These are phyloP conservation scores for Empis livida DNA, from an alignment of 2,888 invertebrate species.

Conservation along the genomic window DNA sequence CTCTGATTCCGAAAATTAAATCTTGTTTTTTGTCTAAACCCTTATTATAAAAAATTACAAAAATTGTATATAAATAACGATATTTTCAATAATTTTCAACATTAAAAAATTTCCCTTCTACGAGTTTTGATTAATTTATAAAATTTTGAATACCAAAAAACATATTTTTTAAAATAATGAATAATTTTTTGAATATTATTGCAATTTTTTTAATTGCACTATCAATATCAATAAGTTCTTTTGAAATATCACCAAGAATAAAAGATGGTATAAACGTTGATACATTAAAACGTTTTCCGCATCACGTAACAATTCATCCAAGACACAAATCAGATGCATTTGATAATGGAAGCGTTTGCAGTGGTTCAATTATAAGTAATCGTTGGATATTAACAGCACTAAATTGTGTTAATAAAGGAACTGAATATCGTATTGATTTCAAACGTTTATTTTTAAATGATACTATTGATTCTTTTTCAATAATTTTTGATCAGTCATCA, in stretches of 20 bases:
- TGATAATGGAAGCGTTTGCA: conserved; percentile 4
- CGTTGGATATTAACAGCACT: conserved; percentile 12
- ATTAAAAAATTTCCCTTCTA: no score
- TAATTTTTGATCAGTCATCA: conserved; percentile 7
- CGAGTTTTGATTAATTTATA: no score
- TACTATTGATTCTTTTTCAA: conserved; percentile 6
- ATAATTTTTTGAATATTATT: no score
- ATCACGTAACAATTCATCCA: conserved; percentile 9
- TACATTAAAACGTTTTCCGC: conserved; percentile 10
- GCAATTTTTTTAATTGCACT: no score
- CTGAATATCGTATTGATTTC: conserved; percentile 9
- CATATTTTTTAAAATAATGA: no score
- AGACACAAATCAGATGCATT: neutral
- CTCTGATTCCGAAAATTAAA: no score
- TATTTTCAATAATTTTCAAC: no score
- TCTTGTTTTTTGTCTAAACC: no score
- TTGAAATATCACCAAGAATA: neutral
- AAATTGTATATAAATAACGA: no score
- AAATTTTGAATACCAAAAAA: no score
- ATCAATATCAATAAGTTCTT: no score
- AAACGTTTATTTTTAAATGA: conserved; percentile 6
- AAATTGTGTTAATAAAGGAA: conserved; percentile 6
- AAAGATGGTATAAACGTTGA: conserved; percentile 8
- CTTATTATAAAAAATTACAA: no score
- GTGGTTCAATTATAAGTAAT: conserved; percentile 12